Base-by-base conservation (phyloP, 2,888 invertebrate species). In the Holacanthella duospinosa region DNA sequence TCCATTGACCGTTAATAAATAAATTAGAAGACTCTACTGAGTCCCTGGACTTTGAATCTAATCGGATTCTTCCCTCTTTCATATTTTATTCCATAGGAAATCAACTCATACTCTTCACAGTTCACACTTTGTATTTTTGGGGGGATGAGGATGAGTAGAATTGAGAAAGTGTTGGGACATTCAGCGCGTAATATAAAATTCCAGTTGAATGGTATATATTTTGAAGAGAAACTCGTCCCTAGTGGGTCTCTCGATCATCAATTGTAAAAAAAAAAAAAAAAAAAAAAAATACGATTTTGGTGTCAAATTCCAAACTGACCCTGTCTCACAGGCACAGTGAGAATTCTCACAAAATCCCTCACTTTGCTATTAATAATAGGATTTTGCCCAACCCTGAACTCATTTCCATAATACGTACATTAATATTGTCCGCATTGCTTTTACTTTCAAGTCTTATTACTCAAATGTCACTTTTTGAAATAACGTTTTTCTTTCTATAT, bases 371-470 rank as follows among this genome's bases (percentile, higher is more conserved):
- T 60, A 65, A 67, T 67, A 67, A 67, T 67, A 60, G 67, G 67
- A 67, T 67, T 67, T 59, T 58, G 62, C 62, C 43, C 43, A 28
- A 44, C 58, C 60, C 55, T 24, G 56, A 54, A 43, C 67, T 68
- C 43, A 71, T 71, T 71, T 68, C 65, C 69, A 71, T 71, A 71
- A 69, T 68, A 68, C 65, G 60, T 48, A 64, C 69, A 71, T 71
- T 69, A 71, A 69, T 69, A 71, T 48, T 48, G 21, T 36, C 36
- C 16, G 36, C 36, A 36, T 36, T 16, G 36, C n/a, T 36, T 36
- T 36, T 36, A 36, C 9, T 36, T 48, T 48, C 16, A 21, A 48
- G n/a, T 21, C 19, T 21, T 48, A 4, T 4, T n/a, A 48, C 48
- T n/a, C 48, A 9, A 48, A 48, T 48, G 48, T 48, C 48, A 48